A percentile compares a stretch with the other conserved stretches of the same genome.
Conservation (phyloP, 2,888 invertebrate genomes). For the Plagodis pulveraria region DNA sequence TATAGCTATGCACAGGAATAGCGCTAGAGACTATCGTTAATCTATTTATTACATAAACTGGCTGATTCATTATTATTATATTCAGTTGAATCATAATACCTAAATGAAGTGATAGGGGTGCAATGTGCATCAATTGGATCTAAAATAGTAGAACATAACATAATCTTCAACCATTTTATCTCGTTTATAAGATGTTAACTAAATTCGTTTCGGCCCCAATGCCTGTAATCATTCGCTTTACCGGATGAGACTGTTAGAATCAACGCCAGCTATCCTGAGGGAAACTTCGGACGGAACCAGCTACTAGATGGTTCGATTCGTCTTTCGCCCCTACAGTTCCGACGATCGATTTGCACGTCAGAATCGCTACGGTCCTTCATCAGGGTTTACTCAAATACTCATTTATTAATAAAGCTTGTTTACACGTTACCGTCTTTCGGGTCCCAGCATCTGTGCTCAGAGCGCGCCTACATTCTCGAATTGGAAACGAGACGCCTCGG, state of each 20-base stretch:
- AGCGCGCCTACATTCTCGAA: constrained; percentile 77
- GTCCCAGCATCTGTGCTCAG: constrained; percentile 88
- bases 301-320: constrained; percentile 92
- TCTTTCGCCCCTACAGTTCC: constrained; percentile 89
- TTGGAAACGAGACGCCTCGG: constrained; percentile 84
- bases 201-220: constrained; percentile 88
- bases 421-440: constrained; percentile 69
- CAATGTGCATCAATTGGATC: too few relatives aligned
- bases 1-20: too few relatives aligned
- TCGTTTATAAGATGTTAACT: too few relatives aligned
- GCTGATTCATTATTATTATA: too few relatives aligned
- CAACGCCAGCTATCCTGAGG: constrained; percentile 88
- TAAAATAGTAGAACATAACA: too few relatives aligned
- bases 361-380: constrained; percentile 87
- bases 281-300: constrained; percentile 90
- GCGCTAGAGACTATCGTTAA: too few relatives aligned
- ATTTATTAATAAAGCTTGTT: too few relatives aligned
- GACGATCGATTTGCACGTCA: constrained; percentile 89
- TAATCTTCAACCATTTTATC: too few relatives aligned
- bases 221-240: constrained; percentile 91
- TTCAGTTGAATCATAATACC: too few relatives aligned
- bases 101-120: too few relatives aligned
- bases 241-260: constrained; percentile 86
- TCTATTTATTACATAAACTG: too few relatives aligned
- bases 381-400: constrained; percentile 88